phyloP scores from a whole-genome alignment of 2,888 invertebrate species.

The Idaea aversata region DNA sequence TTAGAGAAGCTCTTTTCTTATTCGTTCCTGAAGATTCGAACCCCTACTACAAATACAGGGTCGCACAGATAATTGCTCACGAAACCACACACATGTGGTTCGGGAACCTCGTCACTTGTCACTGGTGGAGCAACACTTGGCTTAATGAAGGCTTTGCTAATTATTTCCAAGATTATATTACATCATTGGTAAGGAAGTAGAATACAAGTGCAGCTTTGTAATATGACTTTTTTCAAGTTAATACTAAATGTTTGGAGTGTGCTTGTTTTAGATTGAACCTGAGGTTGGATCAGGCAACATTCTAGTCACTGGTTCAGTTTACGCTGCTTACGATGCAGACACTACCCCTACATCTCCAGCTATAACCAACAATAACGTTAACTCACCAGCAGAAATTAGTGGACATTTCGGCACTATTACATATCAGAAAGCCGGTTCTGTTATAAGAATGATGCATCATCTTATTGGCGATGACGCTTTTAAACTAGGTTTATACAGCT shows the following conservation, averaged over 20 bases:
- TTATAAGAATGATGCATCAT: constrained; percentile 74
- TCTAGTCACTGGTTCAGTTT: constrained; percentile 82
- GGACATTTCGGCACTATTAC: constrained; percentile 84
- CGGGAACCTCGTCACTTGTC: constrained; percentile 87
- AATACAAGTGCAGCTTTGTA: neutral
- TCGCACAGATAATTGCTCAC: constrained; percentile 84
- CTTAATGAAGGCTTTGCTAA: constrained; percentile 86
- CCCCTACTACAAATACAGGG: constrained; percentile 73
- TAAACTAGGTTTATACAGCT: constrained; percentile 45
- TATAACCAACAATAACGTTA: constrained; percentile 78
- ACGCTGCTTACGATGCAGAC: constrained; percentile 82
- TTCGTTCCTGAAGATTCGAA: constrained; percentile 69
- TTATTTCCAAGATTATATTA: constrained; percentile 86
- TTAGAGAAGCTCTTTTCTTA: constrained; percentile 67
- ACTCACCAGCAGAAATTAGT: constrained; percentile 81
- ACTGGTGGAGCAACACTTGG: constrained; percentile 89
- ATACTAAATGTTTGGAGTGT: neutral
- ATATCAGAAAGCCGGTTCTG: constrained; percentile 83
- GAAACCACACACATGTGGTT: constrained; percentile 93
- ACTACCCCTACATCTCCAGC: constrained; percentile 72
- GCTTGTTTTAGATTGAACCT: constrained; percentile 74
- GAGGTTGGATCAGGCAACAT: constrained; percentile 83
- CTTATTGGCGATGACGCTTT: constrained; percentile 61
- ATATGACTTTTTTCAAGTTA: neutral
- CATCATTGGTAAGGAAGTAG: constrained; percentile 40